phyloP scores from a whole-genome alignment of 2,113 vertebrate species.

The Podarcis raffonei region DNA sequence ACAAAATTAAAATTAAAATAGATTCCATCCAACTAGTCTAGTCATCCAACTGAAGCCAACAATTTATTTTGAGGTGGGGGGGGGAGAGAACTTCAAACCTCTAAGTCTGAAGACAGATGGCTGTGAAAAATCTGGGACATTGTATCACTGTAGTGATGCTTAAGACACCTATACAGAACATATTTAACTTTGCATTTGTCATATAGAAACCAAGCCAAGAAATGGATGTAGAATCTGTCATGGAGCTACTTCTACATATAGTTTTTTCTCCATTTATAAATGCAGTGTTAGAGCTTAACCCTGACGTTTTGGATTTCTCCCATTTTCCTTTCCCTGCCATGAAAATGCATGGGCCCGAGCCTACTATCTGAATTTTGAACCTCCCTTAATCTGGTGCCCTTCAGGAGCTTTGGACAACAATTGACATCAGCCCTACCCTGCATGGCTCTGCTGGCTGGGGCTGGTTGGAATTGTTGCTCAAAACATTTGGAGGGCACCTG shows the following conservation, averaged over 20 bases:
- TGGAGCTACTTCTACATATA: slow-evolving; percentile 33
- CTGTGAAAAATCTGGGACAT: slow-evolving; percentile 72
- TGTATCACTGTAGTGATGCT: slow-evolving; percentile 66
- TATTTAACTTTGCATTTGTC: slow-evolving; percentile 60
- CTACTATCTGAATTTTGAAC: neutral
- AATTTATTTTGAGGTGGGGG: slow-evolving; percentile 49
- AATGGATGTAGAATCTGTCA: slow-evolving; percentile 54
- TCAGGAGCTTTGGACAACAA: too few relatives aligned
- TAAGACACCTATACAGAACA: slow-evolving; percentile 69
- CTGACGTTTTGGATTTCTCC: neutral
- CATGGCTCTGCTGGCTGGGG: too few relatives aligned
- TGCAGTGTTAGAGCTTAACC: neutral
- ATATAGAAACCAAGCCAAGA: slow-evolving; percentile 70
- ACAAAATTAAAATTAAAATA: slow-evolving; percentile 62
- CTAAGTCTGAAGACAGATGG: slow-evolving; percentile 72
- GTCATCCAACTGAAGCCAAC: slow-evolving; percentile 61
- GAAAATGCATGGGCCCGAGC: neutral
- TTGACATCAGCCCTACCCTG: too few relatives aligned
- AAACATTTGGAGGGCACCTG: too few relatives aligned
- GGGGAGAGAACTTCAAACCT: slow-evolving; percentile 63
- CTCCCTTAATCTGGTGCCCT: too few relatives aligned
- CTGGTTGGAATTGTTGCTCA: too few relatives aligned
- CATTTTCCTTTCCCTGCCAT: neutral
- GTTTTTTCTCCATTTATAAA: slow-evolving; percentile 33
- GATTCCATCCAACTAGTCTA: slow-evolving; percentile 46